Conservation (phyloP, 2,888 invertebrate genomes). For the Lasioglossum calceatum region DNA sequence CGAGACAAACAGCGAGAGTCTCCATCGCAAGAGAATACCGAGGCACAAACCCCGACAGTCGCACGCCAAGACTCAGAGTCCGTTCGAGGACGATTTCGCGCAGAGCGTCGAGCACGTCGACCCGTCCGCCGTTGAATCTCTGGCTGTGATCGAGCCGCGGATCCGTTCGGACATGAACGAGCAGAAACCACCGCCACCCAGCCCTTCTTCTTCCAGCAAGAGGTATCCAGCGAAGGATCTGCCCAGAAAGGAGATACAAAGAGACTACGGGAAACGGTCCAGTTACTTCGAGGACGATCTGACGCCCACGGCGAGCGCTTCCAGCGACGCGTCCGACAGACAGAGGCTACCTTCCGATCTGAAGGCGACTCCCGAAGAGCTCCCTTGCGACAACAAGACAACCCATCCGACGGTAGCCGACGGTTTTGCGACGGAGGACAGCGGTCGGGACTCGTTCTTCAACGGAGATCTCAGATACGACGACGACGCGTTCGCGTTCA, state of each 20-base stretch:
- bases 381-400: constrained; percentile 72
- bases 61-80: constrained; percentile 85
- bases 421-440: constrained; percentile 75
- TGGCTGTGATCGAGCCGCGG: constrained; percentile 71
- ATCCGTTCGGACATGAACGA: constrained; percentile 72
- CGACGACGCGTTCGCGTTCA: constrained; percentile 80
- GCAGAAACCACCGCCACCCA: constrained; percentile 56
- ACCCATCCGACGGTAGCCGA: constrained; percentile 66
- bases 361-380: constrained; percentile 80
- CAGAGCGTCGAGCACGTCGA: constrained; percentile 83
- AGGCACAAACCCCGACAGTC: constrained; percentile 78
- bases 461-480: constrained; percentile 80
- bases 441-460: constrained; percentile 77
- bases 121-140: constrained; percentile 71
- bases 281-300: constrained; percentile 87
- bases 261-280: constrained; percentile 76
- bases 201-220: constrained; percentile 47
- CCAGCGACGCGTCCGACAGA: constrained; percentile 79
- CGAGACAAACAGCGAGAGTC: constrained; percentile 78
- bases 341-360: constrained; percentile 75
- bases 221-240: constrained; percentile 49
- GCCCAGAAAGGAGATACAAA: constrained; percentile 72
- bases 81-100: constrained; percentile 88
- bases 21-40: constrained; percentile 80
- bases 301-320: constrained; percentile 84